Evolutionary conservation across 1,140 invertebrate genomes (phyloP).

Genomic region (Platorchestia sp.): DNA sequence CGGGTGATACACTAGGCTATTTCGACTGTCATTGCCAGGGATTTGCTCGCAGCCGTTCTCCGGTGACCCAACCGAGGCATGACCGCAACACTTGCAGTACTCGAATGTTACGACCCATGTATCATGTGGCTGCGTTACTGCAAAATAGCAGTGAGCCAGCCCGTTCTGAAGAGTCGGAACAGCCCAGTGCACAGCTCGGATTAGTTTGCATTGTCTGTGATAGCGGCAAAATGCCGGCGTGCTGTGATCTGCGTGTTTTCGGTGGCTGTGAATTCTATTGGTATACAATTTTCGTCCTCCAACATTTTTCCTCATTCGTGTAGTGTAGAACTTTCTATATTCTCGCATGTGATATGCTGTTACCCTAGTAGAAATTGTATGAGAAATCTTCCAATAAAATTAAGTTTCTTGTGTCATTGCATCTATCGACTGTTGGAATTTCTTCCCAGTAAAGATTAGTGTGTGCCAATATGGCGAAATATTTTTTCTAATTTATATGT

Average conservation of each 20-base stretch:
- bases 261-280: constrained; percentile 14
- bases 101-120: no score
- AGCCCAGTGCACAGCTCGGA: no score
- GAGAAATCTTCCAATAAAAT: neutral
- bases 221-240: neutral
- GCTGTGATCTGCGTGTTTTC: neutral
- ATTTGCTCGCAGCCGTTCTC: no score
- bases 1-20: no score
- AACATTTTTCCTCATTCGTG: neutral
- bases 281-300: neutral
- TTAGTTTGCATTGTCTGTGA: neutral
- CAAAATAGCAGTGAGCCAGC: no score
- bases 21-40: no score
- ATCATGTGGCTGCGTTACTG: no score
- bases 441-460: neutral
- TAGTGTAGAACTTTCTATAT: neutral
- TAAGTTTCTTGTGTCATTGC: neutral
- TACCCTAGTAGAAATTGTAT: neutral
- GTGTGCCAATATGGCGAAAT: neutral
- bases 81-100: no score
- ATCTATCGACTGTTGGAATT: neutral
- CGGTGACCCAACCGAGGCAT: no score
- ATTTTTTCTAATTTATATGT: no score
- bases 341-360: neutral
- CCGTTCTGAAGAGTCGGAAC: no score